Conservation (phyloP, 1,140 invertebrate genomes). For the Mamestra configurata region DNA sequence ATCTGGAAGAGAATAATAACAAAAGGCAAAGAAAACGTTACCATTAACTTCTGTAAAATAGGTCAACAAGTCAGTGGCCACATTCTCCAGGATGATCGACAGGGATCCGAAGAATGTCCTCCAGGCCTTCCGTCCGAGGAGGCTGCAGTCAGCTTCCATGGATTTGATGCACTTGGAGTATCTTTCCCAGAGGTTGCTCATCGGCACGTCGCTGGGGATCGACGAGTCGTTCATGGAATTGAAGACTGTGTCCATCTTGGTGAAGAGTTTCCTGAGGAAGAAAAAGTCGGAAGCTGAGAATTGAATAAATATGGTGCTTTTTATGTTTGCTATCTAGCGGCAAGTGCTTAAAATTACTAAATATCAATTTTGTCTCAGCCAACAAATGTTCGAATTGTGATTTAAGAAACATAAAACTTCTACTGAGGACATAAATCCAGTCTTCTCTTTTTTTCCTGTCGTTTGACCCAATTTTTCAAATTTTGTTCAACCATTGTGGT, state of each 20-base stretch:
- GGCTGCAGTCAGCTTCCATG: conserved; percentile 62
- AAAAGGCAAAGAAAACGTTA: conserved; percentile 33
- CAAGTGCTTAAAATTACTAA: too few relatives aligned
- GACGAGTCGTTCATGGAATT: conserved; percentile 66
- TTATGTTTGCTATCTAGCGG: neutral
- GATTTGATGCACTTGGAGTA: conserved; percentile 65
- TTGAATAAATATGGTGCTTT: neutral
- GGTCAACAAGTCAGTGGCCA: conserved; percentile 68
- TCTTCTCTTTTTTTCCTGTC: too few relatives aligned
- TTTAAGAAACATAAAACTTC: too few relatives aligned
- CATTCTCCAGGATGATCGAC: conserved; percentile 65
- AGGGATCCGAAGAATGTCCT: conserved; percentile 67
- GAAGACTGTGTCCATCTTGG: conserved; percentile 72
- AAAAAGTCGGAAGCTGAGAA: neutral
- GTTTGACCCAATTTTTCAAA: too few relatives aligned
- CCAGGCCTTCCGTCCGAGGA: conserved; percentile 61
- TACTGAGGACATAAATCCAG: too few relatives aligned
- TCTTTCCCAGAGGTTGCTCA: conserved; percentile 66
- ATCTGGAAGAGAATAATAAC: too few relatives aligned
- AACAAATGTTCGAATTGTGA: too few relatives aligned
- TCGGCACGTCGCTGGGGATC: conserved; percentile 50
- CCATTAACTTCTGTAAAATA: conserved; percentile 78
- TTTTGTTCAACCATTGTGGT: too few relatives aligned
- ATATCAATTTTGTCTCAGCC: too few relatives aligned
- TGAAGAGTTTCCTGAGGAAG: conserved; percentile 69